Evolutionary conservation across 2,113 vertebrate species (phyloP), one percentile per base, ranked within the genome.

Genomic region (Malaclemys terrapin): DNA sequence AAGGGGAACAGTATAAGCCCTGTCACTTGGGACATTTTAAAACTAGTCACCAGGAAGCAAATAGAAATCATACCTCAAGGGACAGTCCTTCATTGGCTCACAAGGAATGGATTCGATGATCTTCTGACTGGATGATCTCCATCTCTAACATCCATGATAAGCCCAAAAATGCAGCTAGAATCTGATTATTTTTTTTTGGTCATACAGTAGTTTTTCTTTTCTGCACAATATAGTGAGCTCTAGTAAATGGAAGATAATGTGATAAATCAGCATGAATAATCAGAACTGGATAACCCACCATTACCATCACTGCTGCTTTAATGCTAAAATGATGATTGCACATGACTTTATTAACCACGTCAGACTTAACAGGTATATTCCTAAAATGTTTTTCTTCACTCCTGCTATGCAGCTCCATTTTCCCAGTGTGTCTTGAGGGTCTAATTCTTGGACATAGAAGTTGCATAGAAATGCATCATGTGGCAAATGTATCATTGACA

Each of bases 401-500:
- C 49, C 85, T 57, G 1, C 49, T 59, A 81, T 53, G 72, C 82
- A 89, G 22, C 25, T 84, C 35, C 49, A 7, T 86, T 94, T 93
- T 35, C 8, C 89, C 83, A 22, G 10, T 50, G 3, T 88, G 38
- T 65, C 90, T 76, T 89, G 25, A 13, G 79, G 83, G 94, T 87
- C 59, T 84, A 50, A 54, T 89, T 93, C 89, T 53, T 35, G 80
- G 62, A 87, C 87, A 75, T 57, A 90, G 93, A 82, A 35, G 54
- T 72, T 94, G 3, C 17, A 56, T 38, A 49, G 54, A 31, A 82
- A 78, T 62, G 57, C 25, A 62, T 29, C 52, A 38, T 50, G 11
- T 91, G 80, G 17, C 59, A 53, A 57, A 10, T 35, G 56, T 2
- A 0, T 27, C 59, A 38, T 8, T 47, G 6, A 45, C 82, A 38